A percentile compares a stretch with the other conserved stretches of the same genome.
phyloP scores from a whole-genome alignment of 1,140 invertebrate species.

The Caenorhabditis remanei region DNA sequence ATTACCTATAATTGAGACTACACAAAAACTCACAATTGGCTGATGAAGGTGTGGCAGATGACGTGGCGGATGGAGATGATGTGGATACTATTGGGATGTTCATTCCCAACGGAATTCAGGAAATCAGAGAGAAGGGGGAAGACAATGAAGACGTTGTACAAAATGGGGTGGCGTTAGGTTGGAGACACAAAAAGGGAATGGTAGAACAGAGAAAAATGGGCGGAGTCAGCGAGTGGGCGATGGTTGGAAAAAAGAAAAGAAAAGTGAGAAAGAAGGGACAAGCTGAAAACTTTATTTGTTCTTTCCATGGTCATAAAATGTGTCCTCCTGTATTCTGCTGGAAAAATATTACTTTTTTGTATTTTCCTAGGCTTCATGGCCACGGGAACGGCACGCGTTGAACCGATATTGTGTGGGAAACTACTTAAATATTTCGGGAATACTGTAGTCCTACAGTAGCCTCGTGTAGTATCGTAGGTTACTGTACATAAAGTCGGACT shows the following conservation, averaged over 20 bases:
- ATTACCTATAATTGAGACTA: constrained; percentile 33
- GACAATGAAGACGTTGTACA: neutral
- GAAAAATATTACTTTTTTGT: too few species aligned
- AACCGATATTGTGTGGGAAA: too few species aligned
- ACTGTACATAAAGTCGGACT: too few species aligned
- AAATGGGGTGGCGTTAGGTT: neutral
- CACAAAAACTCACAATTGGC: constrained; percentile 39
- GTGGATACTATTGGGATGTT: constrained; percentile 47
- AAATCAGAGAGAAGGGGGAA: constrained; percentile 45
- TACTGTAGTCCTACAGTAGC: too few species aligned
- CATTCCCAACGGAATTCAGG: constrained; percentile 21
- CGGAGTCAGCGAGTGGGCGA: constrained; percentile 1
- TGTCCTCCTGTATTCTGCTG: too few species aligned
- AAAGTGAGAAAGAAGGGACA: neutral
- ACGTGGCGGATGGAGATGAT: neutral
- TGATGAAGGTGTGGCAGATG: neutral
- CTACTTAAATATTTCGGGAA: too few species aligned
- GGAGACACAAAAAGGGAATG: neutral
- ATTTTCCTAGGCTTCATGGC: too few species aligned
- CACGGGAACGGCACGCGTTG: too few species aligned
- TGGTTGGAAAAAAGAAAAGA: neutral
- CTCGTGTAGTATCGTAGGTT: too few species aligned
- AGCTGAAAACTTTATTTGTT: neutral
- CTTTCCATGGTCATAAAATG: too few species aligned
- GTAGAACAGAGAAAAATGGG: neutral